Conservation (phyloP, 30 jellyfish, hydroid and myxozoan genomes). For the Chrysaora quinquecirrha region DNA sequence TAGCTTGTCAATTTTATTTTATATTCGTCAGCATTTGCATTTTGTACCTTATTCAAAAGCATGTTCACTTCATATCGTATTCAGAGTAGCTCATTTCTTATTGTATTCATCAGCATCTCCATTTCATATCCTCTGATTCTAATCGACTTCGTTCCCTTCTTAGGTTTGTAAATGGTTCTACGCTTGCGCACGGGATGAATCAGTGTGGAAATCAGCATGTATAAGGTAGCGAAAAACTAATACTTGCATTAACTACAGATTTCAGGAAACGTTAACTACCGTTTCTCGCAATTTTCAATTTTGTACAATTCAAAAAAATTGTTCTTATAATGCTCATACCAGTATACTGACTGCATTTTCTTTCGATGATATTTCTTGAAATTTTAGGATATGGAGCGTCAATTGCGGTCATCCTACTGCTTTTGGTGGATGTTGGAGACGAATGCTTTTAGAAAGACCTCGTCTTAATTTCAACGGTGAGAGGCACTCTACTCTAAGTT, state of each 20-base stretch:
- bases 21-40: too few species aligned
- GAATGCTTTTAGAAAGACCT: slow-evolving; percentile 70
- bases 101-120: too few species aligned
- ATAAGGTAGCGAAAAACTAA: slow-evolving; percentile 28
- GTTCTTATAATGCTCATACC: not conserved
- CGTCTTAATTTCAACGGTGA: slow-evolving; percentile 63
- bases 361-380: not conserved
- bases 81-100: too few species aligned
- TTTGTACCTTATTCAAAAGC: too few species aligned
- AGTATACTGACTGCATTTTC: not conserved
- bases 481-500: not conserved
- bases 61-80: too few species aligned
- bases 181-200: slow-evolving; percentile 88
- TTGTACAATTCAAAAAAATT: too few species aligned
- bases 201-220: slow-evolving; percentile 77
- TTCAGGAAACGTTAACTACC: not conserved
- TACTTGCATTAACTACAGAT: not conserved
- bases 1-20: not conserved
- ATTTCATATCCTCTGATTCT: too few species aligned
- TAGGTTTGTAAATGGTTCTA: slow-evolving; percentile 95
- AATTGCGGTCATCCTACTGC: slow-evolving; percentile 54
- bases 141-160: too few species aligned
- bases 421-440: slow-evolving; percentile 68
- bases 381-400: slow-evolving; percentile 69
- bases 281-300: too few species aligned